Evolutionary conservation across 2,113 vertebrate species (phyloP).

Genomic region (Bombycilla garrulus): DNA sequence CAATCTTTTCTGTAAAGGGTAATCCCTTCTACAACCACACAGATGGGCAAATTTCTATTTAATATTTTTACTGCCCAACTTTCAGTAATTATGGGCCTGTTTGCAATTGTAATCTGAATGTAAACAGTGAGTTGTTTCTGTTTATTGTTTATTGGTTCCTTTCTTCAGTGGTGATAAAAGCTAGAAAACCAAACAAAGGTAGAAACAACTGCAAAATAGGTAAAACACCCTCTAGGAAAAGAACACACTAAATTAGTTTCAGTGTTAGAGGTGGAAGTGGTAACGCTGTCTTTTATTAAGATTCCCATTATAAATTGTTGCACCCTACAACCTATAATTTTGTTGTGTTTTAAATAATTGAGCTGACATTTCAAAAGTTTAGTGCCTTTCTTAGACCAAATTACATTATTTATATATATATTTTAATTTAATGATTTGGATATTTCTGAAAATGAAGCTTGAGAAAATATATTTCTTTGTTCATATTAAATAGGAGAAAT

Average conservation of each 20-base stretch:
- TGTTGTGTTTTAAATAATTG: constrained; percentile 26
- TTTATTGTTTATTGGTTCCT: neutral
- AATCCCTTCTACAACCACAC: neutral
- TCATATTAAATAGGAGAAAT: neutral
- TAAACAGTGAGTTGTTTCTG: neutral
- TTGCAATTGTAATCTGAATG: neutral
- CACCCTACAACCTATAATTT: constrained; percentile 15
- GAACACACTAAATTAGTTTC: neutral
- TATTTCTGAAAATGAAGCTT: constrained; percentile 5
- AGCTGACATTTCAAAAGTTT: constrained; percentile 8
- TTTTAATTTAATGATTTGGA: constrained; percentile 39
- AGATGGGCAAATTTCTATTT: neutral
- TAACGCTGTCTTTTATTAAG: constrained; percentile 1
- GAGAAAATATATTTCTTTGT: constrained; percentile 5
- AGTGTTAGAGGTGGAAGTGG: neutral
- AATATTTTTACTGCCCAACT: neutral
- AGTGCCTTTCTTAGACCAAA: neutral
- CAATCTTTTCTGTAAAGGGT: neutral
- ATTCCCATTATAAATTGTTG: neutral
- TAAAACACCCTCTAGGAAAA: neutral
- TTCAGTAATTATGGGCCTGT: neutral
- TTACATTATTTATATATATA: neutral
- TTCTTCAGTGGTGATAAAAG: neutral
- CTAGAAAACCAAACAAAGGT: neutral
- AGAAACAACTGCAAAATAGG: neutral